Evolutionary conservation across 2,113 vertebrate genomes (phyloP).

Genomic region (Arvicanthis niloticus): DNA sequence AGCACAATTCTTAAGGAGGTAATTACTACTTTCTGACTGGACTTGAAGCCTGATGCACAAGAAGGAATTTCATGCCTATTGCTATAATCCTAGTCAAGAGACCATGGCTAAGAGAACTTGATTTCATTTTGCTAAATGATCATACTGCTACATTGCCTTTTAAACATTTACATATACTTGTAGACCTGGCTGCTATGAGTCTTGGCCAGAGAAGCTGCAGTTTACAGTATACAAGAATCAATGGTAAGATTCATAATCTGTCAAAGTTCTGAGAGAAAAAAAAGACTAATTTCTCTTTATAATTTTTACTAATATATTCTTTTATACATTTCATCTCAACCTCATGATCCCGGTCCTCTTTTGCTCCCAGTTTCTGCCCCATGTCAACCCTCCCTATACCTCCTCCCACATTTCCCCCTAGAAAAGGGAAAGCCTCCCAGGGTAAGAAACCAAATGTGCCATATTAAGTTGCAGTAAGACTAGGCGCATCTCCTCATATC

Average conservation of each 20-base stretch:
- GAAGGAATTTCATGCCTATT: not conserved
- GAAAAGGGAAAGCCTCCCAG: not conserved
- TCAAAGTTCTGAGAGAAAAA: not conserved
- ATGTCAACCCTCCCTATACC: not conserved
- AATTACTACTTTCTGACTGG: not conserved
- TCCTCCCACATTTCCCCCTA: not conserved
- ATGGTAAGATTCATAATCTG: not conserved
- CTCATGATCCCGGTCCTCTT: not conserved
- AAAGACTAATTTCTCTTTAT: not conserved
- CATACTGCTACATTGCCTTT: not conserved
- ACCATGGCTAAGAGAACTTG: not conserved
- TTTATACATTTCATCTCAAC: not conserved
- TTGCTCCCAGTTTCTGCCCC: not conserved
- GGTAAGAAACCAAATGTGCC: not conserved
- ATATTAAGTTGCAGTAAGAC: not conserved
- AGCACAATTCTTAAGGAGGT: not conserved
- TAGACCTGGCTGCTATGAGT: not conserved
- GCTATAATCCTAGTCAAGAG: not conserved
- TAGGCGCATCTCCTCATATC: not conserved
- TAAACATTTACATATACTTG: not conserved
- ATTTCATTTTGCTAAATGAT: not conserved
- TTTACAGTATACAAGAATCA: not conserved
- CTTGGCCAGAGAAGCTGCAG: not conserved
- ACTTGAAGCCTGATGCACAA: not conserved
- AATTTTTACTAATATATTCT: not conserved